These are phyloP conservation scores for Simalia tracyae DNA, from an alignment of 2,797 vertebrate species.

Conservation along the genomic window DNA sequence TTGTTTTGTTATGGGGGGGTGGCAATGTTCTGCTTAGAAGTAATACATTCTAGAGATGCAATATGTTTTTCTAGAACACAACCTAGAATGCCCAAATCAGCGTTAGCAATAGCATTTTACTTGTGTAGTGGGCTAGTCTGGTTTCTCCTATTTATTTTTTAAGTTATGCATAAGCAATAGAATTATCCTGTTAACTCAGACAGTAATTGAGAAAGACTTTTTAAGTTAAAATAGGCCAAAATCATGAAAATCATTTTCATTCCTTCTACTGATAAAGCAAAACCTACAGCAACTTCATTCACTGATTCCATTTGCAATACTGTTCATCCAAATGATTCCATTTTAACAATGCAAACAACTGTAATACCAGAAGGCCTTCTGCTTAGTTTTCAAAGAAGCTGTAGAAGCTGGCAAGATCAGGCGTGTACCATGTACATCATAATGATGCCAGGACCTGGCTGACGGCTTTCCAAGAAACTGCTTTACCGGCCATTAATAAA, in stretches of 20 bases:
- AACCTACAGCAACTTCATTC: not conserved
- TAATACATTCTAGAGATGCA: not conserved
- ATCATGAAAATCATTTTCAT: not conserved
- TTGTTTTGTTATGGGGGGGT: not conserved
- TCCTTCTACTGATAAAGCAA: not conserved
- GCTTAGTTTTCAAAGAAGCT: not conserved
- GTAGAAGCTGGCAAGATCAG: not conserved
- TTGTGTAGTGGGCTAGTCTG: not conserved
- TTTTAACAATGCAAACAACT: not conserved
- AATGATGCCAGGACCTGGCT: not conserved
- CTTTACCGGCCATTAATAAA: not conserved
- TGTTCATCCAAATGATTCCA: not conserved
- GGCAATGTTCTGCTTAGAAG: conserved; percentile 15
- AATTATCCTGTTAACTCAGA: not conserved
- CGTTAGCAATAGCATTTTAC: accelerated
- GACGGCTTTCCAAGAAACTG: not conserved
- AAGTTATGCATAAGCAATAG: conserved; percentile 13
- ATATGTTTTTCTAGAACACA: not conserved
- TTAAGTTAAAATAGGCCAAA: not conserved
- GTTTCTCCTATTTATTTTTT: not conserved
- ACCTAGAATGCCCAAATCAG: conserved; percentile 5
- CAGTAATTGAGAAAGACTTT: not conserved
- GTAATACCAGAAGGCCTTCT: not conserved
- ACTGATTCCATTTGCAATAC: not conserved
- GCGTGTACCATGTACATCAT: not conserved